phyloP scores from a whole-genome alignment of 2,888 invertebrate genomes.

The Apodemia hepburni region DNA sequence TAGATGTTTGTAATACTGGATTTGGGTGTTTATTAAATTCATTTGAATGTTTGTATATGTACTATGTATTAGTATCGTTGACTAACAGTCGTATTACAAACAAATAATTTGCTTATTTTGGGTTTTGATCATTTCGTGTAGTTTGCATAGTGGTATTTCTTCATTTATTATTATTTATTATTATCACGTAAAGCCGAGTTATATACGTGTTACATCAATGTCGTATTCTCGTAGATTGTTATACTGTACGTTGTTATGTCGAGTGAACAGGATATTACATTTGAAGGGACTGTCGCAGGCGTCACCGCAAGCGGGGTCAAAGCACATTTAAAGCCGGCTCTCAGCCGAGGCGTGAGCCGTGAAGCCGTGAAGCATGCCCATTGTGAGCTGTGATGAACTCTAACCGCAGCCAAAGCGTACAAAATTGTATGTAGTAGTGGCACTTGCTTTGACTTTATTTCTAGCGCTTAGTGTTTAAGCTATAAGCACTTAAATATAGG shows the following conservation, averaged over 20 bases:
- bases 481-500: background rate
- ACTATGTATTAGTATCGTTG: too few relatives aligned
- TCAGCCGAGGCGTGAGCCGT: constrained; percentile 16
- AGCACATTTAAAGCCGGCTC: constrained; percentile 19
- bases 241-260: background rate
- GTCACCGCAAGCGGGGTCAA: constrained; percentile 19
- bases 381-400: constrained; percentile 18
- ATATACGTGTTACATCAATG: too few relatives aligned
- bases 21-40: too few relatives aligned
- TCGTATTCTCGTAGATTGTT: too few relatives aligned
- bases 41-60: too few relatives aligned
- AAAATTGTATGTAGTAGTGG: background rate
- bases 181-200: too few relatives aligned
- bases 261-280: constrained; percentile 8
- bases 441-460: background rate
- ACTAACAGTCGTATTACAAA: too few relatives aligned
- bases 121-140: too few relatives aligned
- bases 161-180: too few relatives aligned
- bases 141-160: too few relatives aligned
- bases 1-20: too few relatives aligned
- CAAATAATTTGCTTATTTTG: too few relatives aligned
- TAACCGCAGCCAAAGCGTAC: constrained; percentile 16
- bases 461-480: background rate
- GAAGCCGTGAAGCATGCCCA: constrained; percentile 19
- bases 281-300: background rate